A percentile compares a stretch with the other conserved stretches of the same genome.
Evolutionary conservation across 1,140 invertebrate species (phyloP).

Genomic region (Lasioglossum albipes): DNA sequence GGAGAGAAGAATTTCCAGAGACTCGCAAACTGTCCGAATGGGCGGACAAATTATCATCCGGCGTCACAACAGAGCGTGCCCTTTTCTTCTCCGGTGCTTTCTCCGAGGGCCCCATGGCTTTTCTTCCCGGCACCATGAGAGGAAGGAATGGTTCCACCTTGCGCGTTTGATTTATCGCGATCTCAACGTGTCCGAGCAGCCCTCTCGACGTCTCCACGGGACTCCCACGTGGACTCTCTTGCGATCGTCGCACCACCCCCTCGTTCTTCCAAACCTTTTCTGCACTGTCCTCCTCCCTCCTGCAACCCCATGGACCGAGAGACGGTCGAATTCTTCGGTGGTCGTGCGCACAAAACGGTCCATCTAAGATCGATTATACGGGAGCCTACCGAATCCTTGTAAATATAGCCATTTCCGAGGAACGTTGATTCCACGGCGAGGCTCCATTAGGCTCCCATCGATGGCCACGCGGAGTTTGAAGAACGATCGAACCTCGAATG

Average conservation of each 20-base stretch:
- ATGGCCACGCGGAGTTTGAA: neutral
- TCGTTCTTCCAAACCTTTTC: neutral
- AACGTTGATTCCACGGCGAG: neutral
- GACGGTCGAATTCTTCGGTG: constrained; percentile 57
- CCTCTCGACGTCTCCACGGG: constrained; percentile 53
- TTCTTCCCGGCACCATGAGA: constrained; percentile 17
- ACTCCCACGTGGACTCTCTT: constrained; percentile 48
- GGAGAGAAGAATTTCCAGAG: constrained; percentile 39
- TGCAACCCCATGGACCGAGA: neutral
- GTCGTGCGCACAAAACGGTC: constrained; percentile 52
- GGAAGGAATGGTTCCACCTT: constrained; percentile 36
- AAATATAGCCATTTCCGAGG: constrained; percentile 14
- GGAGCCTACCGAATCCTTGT: neutral
- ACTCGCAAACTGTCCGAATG: constrained; percentile 57
- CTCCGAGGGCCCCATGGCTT: constrained; percentile 14
- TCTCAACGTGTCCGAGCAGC: constrained; percentile 50
- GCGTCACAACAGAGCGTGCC: constrained; percentile 67
- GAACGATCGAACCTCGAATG: neutral
- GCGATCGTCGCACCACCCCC: neutral
- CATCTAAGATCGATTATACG: constrained; percentile 51
- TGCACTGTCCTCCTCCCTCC: neutral
- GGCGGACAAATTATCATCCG: constrained; percentile 69
- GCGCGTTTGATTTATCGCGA: constrained; percentile 65
- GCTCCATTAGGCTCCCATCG: neutral
- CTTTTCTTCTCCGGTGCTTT: constrained; percentile 49